Percentiles rank a stretch among this genome's conserved stretches.
phyloP scores from a whole-genome alignment of 2,113 vertebrate species.

The Carlito syrichta region DNA sequence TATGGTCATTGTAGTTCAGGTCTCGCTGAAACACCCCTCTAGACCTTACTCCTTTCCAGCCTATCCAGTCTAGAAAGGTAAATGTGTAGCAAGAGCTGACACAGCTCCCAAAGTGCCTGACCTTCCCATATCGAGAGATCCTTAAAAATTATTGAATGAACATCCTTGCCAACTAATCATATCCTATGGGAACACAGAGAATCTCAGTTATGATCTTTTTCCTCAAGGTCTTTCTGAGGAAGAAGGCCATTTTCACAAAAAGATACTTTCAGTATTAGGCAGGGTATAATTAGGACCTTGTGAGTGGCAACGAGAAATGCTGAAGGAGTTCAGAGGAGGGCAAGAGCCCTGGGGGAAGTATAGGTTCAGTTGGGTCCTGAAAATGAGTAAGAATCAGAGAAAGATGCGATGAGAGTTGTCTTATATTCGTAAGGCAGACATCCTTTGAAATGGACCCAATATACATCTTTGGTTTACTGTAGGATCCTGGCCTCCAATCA shows the following conservation, averaged over 20 bases:
- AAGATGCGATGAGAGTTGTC: not conserved
- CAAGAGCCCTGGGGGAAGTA: not conserved
- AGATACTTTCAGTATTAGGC: not conserved
- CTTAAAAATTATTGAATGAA: not conserved
- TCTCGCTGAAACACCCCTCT: not conserved
- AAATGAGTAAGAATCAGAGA: constrained; percentile 16
- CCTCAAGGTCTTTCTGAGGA: constrained; percentile 16
- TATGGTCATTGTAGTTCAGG: constrained; percentile 6
- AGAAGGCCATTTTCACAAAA: constrained; percentile 16
- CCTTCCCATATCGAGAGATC: not conserved
- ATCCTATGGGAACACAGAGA: not conserved
- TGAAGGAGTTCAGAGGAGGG: not conserved
- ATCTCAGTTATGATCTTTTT: not conserved
- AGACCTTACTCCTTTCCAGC: not conserved
- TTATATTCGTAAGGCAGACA: not conserved
- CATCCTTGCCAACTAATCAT: not conserved
- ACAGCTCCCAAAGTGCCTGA: not conserved
- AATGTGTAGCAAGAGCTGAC: not conserved
- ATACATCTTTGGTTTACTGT: not conserved
- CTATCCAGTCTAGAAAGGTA: not conserved
- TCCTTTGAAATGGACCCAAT: not conserved
- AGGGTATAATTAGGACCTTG: not conserved
- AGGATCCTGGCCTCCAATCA: not conserved
- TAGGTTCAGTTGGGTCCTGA: not conserved
- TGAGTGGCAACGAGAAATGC: not conserved